Evolutionary conservation across 2,113 vertebrate genomes (phyloP), one percentile per base, ranked within the genome.

Genomic region (Peucedramus taeniatus): DNA sequence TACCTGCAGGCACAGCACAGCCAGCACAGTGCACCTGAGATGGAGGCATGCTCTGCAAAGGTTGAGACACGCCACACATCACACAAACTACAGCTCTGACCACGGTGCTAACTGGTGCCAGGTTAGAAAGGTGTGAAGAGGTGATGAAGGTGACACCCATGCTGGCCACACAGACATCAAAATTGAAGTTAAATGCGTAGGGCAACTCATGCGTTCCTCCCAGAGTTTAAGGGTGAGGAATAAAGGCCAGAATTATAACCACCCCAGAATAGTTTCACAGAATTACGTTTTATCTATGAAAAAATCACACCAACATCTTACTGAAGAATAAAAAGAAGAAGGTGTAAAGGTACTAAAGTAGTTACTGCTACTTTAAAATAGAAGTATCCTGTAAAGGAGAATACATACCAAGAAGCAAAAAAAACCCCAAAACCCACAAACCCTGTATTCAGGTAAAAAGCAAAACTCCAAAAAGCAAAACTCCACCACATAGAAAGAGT

Each of bases 11-110:
- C 83, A 97, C 97, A 97, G 61, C 98, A 95, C 98, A 97, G 98
- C 98, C 98, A 98, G 98, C 97, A 79, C 98, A 98, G 97, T 90
- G 98, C 97, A 97, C 98, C 98, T 97, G 98, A 98, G 98, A 45
- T 60, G 98, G 97, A 98, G 98, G 97, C 99, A 99, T 98, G 99
- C 99, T 99, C 99, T 99, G 99, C 97, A 98, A 99, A 98, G 98
- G 98, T 98, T 98, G 95, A 98, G 98, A 98, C 97, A 98, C 97
- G 97, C 93, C 98, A 98, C 98, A 97, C 96, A 98, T 98, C 97
- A 98, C 97, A 97, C 95, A 97, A 93, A 80, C 80, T 90, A 76
- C 84, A 83, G 89, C 84, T 84, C 54, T 9, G 63, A 81, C 69
- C 60, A 96, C 15, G 24, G 79, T 10, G 26, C 64, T 65, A 60